Conservation (phyloP, 2,797 vertebrate species). For the Notolabrus celidotus region DNA sequence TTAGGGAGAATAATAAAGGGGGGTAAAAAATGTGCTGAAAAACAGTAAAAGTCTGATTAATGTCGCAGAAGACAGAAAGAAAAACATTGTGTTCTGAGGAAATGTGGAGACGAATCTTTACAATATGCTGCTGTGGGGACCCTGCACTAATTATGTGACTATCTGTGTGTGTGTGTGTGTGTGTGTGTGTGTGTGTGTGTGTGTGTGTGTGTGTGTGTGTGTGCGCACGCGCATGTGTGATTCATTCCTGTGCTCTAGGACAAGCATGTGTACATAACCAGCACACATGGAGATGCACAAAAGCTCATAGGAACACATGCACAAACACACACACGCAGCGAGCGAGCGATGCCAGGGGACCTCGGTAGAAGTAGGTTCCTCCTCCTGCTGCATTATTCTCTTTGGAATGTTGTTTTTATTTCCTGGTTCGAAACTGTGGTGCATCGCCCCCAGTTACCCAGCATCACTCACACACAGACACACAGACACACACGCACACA, state of each 20-base stretch:
- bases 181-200: conserved; percentile 35
- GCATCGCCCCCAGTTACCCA: conserved; percentile 63
- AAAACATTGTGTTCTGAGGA: conserved; percentile 71
- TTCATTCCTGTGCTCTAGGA: conserved; percentile 68
- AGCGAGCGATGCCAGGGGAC: conserved; percentile 68
- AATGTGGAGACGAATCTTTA: conserved; percentile 63
- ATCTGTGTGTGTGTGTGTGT: conserved; percentile 27
- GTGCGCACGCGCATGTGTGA: conserved; percentile 45
- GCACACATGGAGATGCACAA: conserved; percentile 55
- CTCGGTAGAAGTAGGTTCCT: conserved; percentile 70
- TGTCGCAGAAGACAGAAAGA: conserved; percentile 52
- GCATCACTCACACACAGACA: conserved; percentile 21
- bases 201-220: conserved; percentile 27
- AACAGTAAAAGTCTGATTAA: conserved; percentile 65
- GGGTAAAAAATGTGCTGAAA: conserved; percentile 48
- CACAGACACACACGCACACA: background rate
- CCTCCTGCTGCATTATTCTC: conserved; percentile 83
- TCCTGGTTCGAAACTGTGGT: conserved; percentile 68
- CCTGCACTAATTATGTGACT: conserved; percentile 69
- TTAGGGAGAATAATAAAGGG: conserved; percentile 27
- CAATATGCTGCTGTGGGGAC: conserved; percentile 63
- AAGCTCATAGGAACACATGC: conserved; percentile 44
- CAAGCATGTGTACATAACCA: conserved; percentile 70
- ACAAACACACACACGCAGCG: conserved; percentile 22
- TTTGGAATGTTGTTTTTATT: conserved; percentile 82